Percentiles rank a stretch among this genome's conserved stretches.
These are phyloP conservation scores for Trachemys scripta DNA, from an alignment of 2,113 vertebrate species.

Conservation along the genomic window DNA sequence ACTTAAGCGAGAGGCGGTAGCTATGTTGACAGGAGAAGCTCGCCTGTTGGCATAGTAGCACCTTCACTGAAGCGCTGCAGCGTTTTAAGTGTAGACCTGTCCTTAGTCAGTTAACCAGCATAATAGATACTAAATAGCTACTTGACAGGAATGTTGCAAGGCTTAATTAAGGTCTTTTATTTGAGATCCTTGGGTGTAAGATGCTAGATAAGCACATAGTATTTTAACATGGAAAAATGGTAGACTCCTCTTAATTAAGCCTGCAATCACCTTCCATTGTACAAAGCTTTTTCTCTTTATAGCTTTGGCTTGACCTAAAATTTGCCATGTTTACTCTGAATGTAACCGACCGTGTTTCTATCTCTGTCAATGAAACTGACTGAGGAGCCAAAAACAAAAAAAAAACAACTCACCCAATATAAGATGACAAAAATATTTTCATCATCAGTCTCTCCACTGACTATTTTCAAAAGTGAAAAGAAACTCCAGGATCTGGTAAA, in stretches of 20 bases:
- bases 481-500: background rate
- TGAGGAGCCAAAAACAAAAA: background rate
- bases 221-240: constrained; percentile 26
- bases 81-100: background rate
- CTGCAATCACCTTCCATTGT: background rate
- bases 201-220: constrained; percentile 31
- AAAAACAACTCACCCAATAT: background rate
- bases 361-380: background rate
- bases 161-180: constrained; percentile 34
- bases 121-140: constrained; percentile 50
- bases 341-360: background rate
- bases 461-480: background rate
- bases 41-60: background rate
- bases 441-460: background rate
- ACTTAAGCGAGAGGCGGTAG: background rate
- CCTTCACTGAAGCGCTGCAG: background rate
- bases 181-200: background rate
- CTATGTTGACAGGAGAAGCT: background rate
- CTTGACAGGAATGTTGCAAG: constrained; percentile 7
- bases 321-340: background rate
- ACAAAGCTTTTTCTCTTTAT: constrained; percentile 10
- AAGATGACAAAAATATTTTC: background rate
- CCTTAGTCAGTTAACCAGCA: constrained; percentile 45
- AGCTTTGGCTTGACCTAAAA: constrained; percentile 2
- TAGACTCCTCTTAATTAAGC: constrained; percentile 17